Evolutionary conservation across 35 echinoderm and acorn worm species (phyloP), one percentile per base, ranked within the genome.

Genomic region (Patiria miniata): DNA sequence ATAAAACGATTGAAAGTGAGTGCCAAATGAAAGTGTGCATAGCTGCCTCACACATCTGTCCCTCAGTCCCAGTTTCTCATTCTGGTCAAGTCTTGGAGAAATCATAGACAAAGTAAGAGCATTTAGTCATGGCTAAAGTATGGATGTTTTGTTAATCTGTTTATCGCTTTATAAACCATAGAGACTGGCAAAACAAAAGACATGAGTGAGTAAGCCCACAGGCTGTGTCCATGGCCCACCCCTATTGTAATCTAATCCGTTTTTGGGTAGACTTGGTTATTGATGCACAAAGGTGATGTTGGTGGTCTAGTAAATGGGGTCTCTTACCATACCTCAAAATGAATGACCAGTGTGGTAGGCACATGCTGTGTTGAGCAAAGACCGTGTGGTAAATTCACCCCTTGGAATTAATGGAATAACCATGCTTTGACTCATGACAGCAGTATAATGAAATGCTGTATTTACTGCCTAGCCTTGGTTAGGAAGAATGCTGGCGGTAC

Each of bases 181-280:
- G 42, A 47, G 42, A 47, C 4, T 47, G 42, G 42, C 42, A 47
- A 47, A 47, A 47, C 42, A 47, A 47, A 47, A 47, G 42, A 47
- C 4, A 47, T 4, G 4, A 47, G 42, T 47, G 42, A 47, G 42
- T 47, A 47, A 47, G 42, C 12, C 42, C 12, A 47, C 12, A 6
- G 12, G 42, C 42, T 47, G 42, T 47, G 42, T 47, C 42, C 42
- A 47, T 47, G 42, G 42, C 42, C 42, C 42, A 47, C 65, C n/a
- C 29, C 65, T 36, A 73, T 73, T 73, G 65, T 73, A 73, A 73
- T 73, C 10, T 73, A 73, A 73, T 73, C 65, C 34, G 29, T 73
- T 32, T 32, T 73, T 36, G 19, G 26, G 14, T 12, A 32, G 26
- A 28, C 23, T 28, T 28, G 65, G 26, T 34, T 73, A 73, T 22